Base-by-base conservation (phyloP, 2,113 vertebrate species). In the Phrynosoma blainvillii region DNA sequence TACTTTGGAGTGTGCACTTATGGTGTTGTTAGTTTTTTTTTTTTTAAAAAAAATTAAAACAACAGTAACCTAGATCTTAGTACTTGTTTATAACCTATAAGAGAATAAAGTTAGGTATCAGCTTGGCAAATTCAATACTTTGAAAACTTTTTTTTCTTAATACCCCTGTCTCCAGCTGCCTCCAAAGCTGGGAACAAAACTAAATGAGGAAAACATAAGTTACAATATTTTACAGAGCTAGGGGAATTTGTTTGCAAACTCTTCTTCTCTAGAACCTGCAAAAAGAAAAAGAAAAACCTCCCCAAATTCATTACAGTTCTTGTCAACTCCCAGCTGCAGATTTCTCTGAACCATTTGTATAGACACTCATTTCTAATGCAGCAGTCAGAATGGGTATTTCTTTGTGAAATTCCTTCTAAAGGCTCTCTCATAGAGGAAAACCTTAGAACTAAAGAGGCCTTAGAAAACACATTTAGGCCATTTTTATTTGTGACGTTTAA, bases 161-260 rank as follows among this genome's bases (percentile, higher is more conserved):
- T 27, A 52, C 25, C 36, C 40, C 30, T 4, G 30, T 30, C 30
- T 83, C 81, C 65, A 83, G 30, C 30, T 11, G 5, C 16, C 70
- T 5, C 32, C n/a, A 18, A 21, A 36, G 4, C 23, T 7, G 21
- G 32, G 83, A 20, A 36, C 68, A 73, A 73, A 73, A 20, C 32
- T 32, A 84, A 74, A 84, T 25, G n/a, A 74, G 30, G 52, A 84
- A 75, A 84, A 59, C 70, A 84, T n/a, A 79, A 54, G 25, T 84
- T 59, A 40, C 12, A 75, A 84, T 36, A n/a, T 56, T 75, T 73
- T 84, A 21, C 1, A 40, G 21, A 66, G 27, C 36, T 78, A 56
- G 56, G 74, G 77, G 4, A 76, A 77, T 77, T 85, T 85, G 4
- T 65, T 85, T 42, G 32, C 23, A 25, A 66, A 77, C 21, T 4